A percentile compares a stretch with the other conserved stretches of the same genome.
Evolutionary conservation across 2,113 vertebrate species (phyloP).

Genomic region (Lipophrys pholis): DNA sequence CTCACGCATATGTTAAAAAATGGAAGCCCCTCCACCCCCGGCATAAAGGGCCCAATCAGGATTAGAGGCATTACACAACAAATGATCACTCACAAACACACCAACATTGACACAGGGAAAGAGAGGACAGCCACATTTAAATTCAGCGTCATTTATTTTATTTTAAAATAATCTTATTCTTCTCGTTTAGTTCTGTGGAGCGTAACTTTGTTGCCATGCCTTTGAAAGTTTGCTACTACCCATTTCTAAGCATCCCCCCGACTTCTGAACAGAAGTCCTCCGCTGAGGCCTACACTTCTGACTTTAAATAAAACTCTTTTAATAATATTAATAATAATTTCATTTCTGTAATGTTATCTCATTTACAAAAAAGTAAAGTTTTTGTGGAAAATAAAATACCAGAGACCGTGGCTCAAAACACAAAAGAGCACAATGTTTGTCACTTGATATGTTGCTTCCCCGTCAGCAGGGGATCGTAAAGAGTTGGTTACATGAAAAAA

Average conservation of each 20-base stretch:
- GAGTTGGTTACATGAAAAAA: constrained; percentile 52
- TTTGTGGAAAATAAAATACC: constrained; percentile 41
- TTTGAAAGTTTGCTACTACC: constrained; percentile 83
- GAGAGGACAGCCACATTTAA: constrained; percentile 80
- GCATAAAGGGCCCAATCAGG: constrained; percentile 60
- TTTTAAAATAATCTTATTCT: constrained; percentile 96
- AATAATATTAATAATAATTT: constrained; percentile 82
- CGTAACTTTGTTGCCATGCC: constrained; percentile 94
- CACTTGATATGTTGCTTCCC: constrained; percentile 72
- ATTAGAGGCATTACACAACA: constrained; percentile 71
- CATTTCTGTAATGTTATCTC: constrained; percentile 88
- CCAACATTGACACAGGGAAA: constrained; percentile 73
- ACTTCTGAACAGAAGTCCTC: constrained; percentile 86
- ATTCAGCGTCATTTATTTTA: constrained; percentile 82
- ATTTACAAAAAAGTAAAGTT: constrained; percentile 88
- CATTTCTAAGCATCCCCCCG: constrained; percentile 84
- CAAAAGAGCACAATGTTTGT: constrained; percentile 60
- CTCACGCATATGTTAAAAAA: constrained; percentile 59
- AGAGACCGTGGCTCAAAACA: constrained; percentile 76
- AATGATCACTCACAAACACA: constrained; percentile 65
- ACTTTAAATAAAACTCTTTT: constrained; percentile 95
- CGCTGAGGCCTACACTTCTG: constrained; percentile 81
- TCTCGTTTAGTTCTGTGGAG: constrained; percentile 87
- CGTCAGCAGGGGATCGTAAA: constrained; percentile 68
- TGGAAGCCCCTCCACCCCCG: constrained; percentile 41